These are phyloP conservation scores for Sceloporus tristichus DNA, from an alignment of 2,113 vertebrate genomes.

Conservation along the genomic window DNA sequence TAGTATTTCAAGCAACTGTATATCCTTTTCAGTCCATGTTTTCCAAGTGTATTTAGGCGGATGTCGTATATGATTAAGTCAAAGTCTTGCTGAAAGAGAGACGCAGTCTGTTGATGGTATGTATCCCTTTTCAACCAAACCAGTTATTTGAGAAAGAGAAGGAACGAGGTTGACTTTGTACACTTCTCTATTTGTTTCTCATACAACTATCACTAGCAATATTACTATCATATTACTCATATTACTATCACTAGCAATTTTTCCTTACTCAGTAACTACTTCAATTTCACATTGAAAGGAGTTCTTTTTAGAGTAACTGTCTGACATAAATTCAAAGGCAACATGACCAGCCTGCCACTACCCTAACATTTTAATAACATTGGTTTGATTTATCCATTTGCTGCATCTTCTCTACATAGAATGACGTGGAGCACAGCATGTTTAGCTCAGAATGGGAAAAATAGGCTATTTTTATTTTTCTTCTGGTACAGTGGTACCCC, in stretches of 20 bases:
- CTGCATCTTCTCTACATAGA: background rate
- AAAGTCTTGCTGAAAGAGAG: conserved; percentile 41
- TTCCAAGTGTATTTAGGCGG: conserved; percentile 34
- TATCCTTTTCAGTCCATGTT: conserved; percentile 31
- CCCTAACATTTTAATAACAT: background rate
- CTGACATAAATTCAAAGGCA: background rate
- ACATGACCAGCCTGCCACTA: background rate
- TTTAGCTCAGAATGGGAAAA: background rate
- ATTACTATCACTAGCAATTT: background rate
- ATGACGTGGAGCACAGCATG: background rate
- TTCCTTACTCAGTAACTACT: background rate
- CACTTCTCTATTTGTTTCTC: background rate
- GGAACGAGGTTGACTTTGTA: background rate
- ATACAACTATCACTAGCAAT: background rate
- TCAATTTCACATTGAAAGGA: background rate
- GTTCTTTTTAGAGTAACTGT: background rate
- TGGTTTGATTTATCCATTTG: background rate
- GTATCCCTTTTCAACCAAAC: conserved; percentile 25
- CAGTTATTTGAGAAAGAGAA: conserved; percentile 6
- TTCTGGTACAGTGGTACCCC: no score
- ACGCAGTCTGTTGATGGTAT: conserved; percentile 31
- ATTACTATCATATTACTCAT: no score
- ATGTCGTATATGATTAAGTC: conserved; percentile 23
- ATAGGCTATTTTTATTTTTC: background rate
- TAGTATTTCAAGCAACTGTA: conserved; percentile 34